Conservation (phyloP, 2,797 vertebrate genomes). For the Aldrovandia affinis region DNA sequence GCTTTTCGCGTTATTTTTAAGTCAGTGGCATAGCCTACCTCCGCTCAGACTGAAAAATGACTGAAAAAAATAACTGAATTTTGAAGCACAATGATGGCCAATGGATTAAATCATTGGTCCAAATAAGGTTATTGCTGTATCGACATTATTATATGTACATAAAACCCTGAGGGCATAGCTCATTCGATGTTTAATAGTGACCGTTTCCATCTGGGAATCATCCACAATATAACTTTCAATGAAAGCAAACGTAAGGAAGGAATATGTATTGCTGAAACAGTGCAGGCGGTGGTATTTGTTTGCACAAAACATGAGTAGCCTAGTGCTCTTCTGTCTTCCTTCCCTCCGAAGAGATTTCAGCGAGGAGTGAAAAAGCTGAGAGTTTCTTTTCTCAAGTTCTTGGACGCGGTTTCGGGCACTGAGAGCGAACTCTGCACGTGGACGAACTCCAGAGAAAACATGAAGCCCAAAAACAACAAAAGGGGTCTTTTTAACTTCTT, state of each 20-base stretch:
- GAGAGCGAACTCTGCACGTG: slow-evolving; percentile 65
- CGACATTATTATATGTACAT: slow-evolving; percentile 24
- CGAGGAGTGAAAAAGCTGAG: slow-evolving; percentile 36
- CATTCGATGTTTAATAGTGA: slow-evolving; percentile 7
- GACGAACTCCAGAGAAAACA: slow-evolving; percentile 78
- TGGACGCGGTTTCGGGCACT: slow-evolving; percentile 56
- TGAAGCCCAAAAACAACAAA: slow-evolving; percentile 80
- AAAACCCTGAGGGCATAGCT: not conserved
- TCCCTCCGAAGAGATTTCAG: slow-evolving; percentile 10
- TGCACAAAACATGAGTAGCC: slow-evolving; percentile 29
- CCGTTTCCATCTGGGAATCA: slow-evolving; percentile 12
- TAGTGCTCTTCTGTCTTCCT: slow-evolving; percentile 5
- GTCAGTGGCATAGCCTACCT: not conserved
- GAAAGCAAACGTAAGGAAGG: slow-evolving; percentile 24
- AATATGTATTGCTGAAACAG: not conserved
- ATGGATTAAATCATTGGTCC: slow-evolving; percentile 24
- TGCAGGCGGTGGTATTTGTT: slow-evolving; percentile 22
- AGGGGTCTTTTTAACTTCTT: slow-evolving; percentile 80
- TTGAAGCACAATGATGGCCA: slow-evolving; percentile 10
- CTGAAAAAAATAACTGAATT: not conserved
- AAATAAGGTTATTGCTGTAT: slow-evolving; percentile 15
- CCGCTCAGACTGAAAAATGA: not conserved
- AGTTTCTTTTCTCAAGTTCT: slow-evolving; percentile 72
- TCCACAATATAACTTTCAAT: slow-evolving; percentile 19
- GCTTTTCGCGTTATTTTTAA: slow-evolving; percentile 30